phyloP scores from a whole-genome alignment of 2,797 vertebrate species.

The Pipistrellus pipistrellus region DNA sequence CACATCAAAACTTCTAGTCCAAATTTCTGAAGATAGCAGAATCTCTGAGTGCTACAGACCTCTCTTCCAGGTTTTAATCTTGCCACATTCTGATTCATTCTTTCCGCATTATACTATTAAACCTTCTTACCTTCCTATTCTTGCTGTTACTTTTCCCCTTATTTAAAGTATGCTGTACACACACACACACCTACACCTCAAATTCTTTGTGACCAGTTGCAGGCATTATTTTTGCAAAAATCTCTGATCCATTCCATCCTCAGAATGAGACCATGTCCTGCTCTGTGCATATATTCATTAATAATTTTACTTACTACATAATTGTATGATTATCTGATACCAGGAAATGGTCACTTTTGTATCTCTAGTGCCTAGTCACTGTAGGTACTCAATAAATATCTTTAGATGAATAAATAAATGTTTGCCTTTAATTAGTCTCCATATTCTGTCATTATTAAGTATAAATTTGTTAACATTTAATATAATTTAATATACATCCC shows the following conservation, averaged over 20 bases:
- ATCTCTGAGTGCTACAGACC: not conserved
- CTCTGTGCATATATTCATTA: slow-evolving; percentile 29
- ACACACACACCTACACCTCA: not conserved
- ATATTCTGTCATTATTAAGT: slow-evolving; percentile 44
- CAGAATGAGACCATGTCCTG: not conserved
- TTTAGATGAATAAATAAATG: slow-evolving; percentile 58
- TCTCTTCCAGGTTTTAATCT: not conserved
- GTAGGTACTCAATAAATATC: slow-evolving; percentile 59
- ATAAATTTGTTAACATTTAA: slow-evolving; percentile 7
- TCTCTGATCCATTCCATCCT: not conserved
- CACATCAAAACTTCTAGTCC: not conserved
- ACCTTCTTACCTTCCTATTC: not conserved
- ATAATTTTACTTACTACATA: slow-evolving; percentile 32
- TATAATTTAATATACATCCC: slow-evolving; percentile 31
- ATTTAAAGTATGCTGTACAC: not conserved
- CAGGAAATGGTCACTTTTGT: slow-evolving; percentile 12
- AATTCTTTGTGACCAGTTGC: not conserved
- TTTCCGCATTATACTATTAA: not conserved
- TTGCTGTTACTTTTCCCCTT: slow-evolving; percentile 29
- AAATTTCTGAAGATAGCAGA: slow-evolving; percentile 7
- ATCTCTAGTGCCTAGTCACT: not conserved
- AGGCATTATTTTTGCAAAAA: slow-evolving; percentile 9
- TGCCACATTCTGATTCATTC: not conserved
- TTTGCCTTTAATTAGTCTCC: slow-evolving; percentile 47
- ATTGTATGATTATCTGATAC: slow-evolving; percentile 19